Conservation (phyloP, 2,113 vertebrate genomes). For the Ranitomeya imitator region DNA sequence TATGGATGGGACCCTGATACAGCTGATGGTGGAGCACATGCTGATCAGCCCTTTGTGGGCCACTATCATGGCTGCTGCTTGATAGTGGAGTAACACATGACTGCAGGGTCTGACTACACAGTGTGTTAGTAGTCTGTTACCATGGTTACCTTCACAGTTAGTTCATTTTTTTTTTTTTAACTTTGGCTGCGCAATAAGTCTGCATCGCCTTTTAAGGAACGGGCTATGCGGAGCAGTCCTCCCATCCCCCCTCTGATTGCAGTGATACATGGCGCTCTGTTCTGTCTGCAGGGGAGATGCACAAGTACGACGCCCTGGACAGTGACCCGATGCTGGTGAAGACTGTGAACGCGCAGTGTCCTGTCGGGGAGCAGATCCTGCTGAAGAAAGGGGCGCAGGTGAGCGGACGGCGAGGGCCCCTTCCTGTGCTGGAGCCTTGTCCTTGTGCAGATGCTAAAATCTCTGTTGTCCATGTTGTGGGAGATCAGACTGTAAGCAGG, state of each 20-base stretch:
- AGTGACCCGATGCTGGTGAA: constrained; percentile 82
- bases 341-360: constrained; percentile 85
- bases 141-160: neutral
- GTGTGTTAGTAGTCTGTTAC: neutral
- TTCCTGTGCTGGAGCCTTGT: too few species aligned
- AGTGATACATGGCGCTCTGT: neutral
- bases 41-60: too few species aligned
- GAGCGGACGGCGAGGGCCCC: neutral
- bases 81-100: neutral
- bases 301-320: constrained; percentile 84
- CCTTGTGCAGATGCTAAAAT: too few species aligned
- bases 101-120: neutral
- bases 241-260: neutral
- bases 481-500: too few species aligned
- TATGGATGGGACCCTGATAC: constrained; percentile 60
- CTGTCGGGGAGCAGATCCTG: constrained; percentile 81
- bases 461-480: too few species aligned
- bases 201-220: too few species aligned
- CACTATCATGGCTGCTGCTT: too few species aligned
- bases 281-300: constrained; percentile 74
- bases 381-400: constrained; percentile 94
- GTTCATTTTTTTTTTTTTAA: too few species aligned
- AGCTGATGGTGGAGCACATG: too few species aligned
- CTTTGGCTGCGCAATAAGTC: too few species aligned
- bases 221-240: too few species aligned